Evolutionary conservation across 2,888 invertebrate genomes (phyloP).

Genomic region (Epirrita christyi): DNA sequence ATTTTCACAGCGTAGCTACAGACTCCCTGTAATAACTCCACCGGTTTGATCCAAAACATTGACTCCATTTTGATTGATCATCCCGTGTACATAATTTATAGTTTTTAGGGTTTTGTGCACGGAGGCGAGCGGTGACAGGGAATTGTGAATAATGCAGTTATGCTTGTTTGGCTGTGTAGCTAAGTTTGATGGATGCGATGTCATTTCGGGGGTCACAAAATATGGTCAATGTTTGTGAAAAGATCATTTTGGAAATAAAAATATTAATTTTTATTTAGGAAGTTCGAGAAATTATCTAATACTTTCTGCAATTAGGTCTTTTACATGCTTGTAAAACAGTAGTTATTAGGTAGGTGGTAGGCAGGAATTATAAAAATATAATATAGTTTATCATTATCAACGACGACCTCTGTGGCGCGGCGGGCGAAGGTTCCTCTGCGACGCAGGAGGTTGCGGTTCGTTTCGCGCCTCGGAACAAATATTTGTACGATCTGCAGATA

Average conservation of each 20-base stretch:
- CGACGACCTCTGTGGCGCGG: too few species aligned
- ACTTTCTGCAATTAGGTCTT: too few species aligned
- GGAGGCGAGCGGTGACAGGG: conserved; percentile 51
- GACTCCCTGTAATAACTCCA: conserved; percentile 7
- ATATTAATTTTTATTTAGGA: background rate
- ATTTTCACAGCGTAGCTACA: too few species aligned
- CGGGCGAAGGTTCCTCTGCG: too few species aligned
- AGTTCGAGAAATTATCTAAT: too few species aligned
- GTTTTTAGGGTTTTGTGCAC: conserved; percentile 47
- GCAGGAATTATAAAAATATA: too few species aligned
- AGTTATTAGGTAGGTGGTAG: too few species aligned
- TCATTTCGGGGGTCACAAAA: conserved; percentile 20
- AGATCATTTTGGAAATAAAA: background rate
- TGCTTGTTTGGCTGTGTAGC: conserved; percentile 44
- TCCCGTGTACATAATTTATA: conserved; percentile 51
- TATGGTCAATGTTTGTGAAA: background rate
- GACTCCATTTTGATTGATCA: conserved; percentile 59
- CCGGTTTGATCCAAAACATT: conserved; percentile 42
- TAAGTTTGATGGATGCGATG: conserved; percentile 58
- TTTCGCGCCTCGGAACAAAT: too few species aligned
- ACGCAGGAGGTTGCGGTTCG: too few species aligned
- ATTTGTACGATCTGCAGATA: too few species aligned
- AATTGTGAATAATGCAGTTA: conserved; percentile 70
- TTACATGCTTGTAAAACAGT: too few species aligned
- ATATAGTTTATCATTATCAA: too few species aligned